Base-by-base conservation (phyloP, 1,140 invertebrate species). In the Atta cephalotes region DNA sequence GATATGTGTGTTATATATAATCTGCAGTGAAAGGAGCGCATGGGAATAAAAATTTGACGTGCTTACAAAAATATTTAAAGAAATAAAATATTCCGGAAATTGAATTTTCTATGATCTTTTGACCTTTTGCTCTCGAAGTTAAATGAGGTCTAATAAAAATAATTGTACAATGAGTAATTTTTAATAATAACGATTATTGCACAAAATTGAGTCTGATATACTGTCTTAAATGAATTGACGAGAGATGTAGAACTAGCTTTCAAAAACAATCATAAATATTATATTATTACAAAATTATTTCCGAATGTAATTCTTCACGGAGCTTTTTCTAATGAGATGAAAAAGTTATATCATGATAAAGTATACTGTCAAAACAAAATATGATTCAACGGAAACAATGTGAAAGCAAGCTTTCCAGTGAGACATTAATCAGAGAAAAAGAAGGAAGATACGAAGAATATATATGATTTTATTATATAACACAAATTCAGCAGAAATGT, bases 401-500 rank as follows among this genome's bases (percentile, higher is more conserved):
- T 4, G 21, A 21, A 72, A 10, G 21, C 65, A 16, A 25, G 21
- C 16, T 74, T 70, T 53, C 21, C 14, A 3, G 10, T 9, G 21
- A 31, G 25, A 60, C 18, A 72, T 74, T 82, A 60, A 74, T 82
- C 35, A 14, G 35, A 74, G 68, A 14, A 72, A 62, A 82, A 16
- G 74, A 74, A 60, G 16, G 21, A 49, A 45, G 53, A 72, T 12
- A 25, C 14, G 21, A 72, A 49, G n/a, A 28, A 74, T 82, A 49
- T 60, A 56, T 49, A 31, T 2, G 53, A 49, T 25, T 60, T 82
- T 82, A 82, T 82, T 74, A 72, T 74, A 60, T 72, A 28, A 49
- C 21, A 28, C 31, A 74, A 82, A 82, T 82, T n/a, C 53, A 82
- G 39, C 25, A 72, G 7, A 72, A 53, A 60, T 31, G 39, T 82